Conservation (phyloP, 2,888 invertebrate species). For the Dinocampus coccinellae region DNA sequence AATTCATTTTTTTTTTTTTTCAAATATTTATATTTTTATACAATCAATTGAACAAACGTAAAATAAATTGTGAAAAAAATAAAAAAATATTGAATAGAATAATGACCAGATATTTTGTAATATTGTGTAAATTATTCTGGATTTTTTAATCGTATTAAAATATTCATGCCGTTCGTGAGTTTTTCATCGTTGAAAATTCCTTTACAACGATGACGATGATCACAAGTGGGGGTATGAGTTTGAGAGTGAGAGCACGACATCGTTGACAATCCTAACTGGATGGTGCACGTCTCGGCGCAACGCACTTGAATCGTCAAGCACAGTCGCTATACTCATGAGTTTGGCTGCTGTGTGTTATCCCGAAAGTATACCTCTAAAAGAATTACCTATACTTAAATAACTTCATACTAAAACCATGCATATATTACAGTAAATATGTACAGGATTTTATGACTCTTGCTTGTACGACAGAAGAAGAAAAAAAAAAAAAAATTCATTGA, state of each 20-base stretch:
- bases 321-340: conserved; percentile 26
- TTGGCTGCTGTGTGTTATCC: conserved; percentile 25
- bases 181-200: conserved; percentile 5
- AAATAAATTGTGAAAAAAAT: conserved; percentile 13
- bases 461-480: too few species aligned
- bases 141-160: conserved; percentile 29
- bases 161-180: conserved; percentile 20
- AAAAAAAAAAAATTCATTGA: too few species aligned
- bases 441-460: not conserved
- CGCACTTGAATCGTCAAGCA: conserved; percentile 33
- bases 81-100: not conserved
- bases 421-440: not conserved
- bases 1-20: conserved; percentile 9
- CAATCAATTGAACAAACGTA: not conserved
- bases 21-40: too few species aligned
- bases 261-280: not conserved
- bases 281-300: conserved; percentile 33
- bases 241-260: conserved; percentile 4
- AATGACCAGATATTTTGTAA: conserved; percentile 12
- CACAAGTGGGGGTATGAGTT: not conserved
- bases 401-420: not conserved
- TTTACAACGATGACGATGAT: conserved; percentile 26
- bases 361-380: conserved; percentile 37
- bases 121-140: conserved; percentile 31
- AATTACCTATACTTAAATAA: not conserved